phyloP scores from a whole-genome alignment of 2,888 invertebrate genomes.

The Smittia sp. region DNA sequence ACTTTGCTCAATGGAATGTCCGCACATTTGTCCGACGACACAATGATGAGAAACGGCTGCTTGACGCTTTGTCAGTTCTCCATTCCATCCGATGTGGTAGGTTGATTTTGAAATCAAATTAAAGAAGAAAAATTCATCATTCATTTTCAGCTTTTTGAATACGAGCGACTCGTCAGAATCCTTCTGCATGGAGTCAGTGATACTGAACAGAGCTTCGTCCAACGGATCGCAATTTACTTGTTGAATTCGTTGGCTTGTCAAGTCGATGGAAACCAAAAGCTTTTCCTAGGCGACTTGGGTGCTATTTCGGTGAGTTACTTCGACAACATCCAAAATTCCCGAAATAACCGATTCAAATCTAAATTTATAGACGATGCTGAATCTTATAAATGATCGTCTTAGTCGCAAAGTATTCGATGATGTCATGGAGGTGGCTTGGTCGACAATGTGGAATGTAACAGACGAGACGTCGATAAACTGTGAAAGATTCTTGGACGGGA shows the following conservation, averaged over 20 bases:
- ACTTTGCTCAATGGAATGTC: slow-evolving; percentile 87
- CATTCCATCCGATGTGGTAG: slow-evolving; percentile 91
- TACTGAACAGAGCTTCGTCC: slow-evolving; percentile 84
- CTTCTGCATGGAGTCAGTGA: slow-evolving; percentile 78
- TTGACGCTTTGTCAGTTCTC: slow-evolving; percentile 91
- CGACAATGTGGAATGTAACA: slow-evolving; percentile 98
- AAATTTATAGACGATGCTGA: slow-evolving; percentile 71
- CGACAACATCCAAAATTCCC: no score
- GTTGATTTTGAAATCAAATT: slow-evolving; percentile 47
- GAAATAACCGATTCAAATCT: neutral
- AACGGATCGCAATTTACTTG: slow-evolving; percentile 90
- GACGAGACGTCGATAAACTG: slow-evolving; percentile 97
- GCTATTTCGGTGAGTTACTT: slow-evolving; percentile 69
- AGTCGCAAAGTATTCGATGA: slow-evolving; percentile 82
- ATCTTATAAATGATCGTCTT: slow-evolving; percentile 78
- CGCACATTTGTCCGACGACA: slow-evolving; percentile 77
- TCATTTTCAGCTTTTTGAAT: slow-evolving; percentile 75
- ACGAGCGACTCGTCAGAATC: slow-evolving; percentile 79
- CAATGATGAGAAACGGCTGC: slow-evolving; percentile 96
- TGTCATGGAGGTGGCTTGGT: slow-evolving; percentile 96
- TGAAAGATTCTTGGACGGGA: slow-evolving; percentile 78
- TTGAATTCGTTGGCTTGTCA: slow-evolving; percentile 95
- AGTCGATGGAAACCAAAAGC: slow-evolving; percentile 90
- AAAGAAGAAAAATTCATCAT: no score
- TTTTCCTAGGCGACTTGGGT: slow-evolving; percentile 84